A percentile compares a stretch with the other conserved stretches of the same genome.
These are phyloP conservation scores for Chaetops frenatus DNA, from an alignment of 2,113 vertebrate genomes.

Conservation along the genomic window DNA sequence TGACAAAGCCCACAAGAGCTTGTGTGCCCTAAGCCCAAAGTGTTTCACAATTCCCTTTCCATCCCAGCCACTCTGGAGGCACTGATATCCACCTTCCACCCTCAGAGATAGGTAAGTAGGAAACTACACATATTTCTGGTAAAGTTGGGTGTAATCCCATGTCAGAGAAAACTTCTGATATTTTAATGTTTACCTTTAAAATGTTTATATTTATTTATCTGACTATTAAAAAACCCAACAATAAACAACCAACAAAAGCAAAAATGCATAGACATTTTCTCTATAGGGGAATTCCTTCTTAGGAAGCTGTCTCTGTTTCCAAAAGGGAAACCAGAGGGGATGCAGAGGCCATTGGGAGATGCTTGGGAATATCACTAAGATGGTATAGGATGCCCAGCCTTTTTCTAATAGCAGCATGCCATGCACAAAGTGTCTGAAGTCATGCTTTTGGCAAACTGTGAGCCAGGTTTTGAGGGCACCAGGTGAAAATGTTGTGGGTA, in stretches of 20 bases:
- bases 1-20: background rate
- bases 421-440: background rate
- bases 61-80: background rate
- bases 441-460: background rate
- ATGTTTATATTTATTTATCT: background rate
- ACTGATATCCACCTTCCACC: background rate
- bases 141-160: background rate
- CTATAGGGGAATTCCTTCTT: background rate
- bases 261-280: background rate
- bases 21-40: background rate
- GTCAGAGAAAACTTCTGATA: background rate
- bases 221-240: background rate
- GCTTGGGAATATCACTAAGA: background rate
- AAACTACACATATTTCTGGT: background rate
- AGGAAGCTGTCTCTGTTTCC: background rate
- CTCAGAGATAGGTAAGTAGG: background rate
- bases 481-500: background rate
- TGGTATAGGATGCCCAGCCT: fast-evolving
- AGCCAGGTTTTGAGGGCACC: background rate
- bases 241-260: background rate
- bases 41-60: background rate
- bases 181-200: background rate
- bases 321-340: background rate
- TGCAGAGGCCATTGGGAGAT: background rate
- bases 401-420: background rate